These are phyloP conservation scores for Platanista minor DNA, from an alignment of 2,113 vertebrate genomes.

Conservation along the genomic window DNA sequence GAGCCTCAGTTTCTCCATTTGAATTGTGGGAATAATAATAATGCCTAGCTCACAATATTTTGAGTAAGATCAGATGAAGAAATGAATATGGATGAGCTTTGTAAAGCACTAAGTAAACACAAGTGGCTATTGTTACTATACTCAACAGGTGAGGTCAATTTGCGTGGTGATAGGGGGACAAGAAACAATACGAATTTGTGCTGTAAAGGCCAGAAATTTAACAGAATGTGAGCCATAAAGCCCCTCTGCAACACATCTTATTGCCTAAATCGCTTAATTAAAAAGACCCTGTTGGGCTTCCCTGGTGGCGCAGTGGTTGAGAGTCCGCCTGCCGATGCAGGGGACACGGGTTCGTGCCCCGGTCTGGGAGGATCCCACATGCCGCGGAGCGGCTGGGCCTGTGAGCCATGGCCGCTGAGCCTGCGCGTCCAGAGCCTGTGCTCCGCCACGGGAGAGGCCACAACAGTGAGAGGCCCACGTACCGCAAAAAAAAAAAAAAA, in stretches of 20 bases:
- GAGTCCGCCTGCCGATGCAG: too few species aligned
- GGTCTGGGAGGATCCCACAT: too few species aligned
- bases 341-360: too few species aligned
- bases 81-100: background rate
- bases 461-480: too few species aligned
- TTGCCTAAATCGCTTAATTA: background rate
- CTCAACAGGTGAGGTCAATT: background rate
- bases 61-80: background rate
- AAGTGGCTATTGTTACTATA: background rate
- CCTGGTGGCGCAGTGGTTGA: too few species aligned
- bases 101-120: background rate
- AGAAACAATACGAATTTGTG: background rate
- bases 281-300: background rate
- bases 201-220: background rate
- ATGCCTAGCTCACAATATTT: background rate
- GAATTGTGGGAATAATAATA: background rate
- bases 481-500: background rate
- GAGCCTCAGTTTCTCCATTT: background rate
- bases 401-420: too few species aligned
- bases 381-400: too few species aligned
- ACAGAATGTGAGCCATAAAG: background rate
- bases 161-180: background rate
- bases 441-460: too few species aligned
- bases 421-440: too few species aligned
- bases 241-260: background rate